These are phyloP conservation scores for Camponotus vicinus DNA, from an alignment of 1,140 invertebrate species.

Conservation along the genomic window DNA sequence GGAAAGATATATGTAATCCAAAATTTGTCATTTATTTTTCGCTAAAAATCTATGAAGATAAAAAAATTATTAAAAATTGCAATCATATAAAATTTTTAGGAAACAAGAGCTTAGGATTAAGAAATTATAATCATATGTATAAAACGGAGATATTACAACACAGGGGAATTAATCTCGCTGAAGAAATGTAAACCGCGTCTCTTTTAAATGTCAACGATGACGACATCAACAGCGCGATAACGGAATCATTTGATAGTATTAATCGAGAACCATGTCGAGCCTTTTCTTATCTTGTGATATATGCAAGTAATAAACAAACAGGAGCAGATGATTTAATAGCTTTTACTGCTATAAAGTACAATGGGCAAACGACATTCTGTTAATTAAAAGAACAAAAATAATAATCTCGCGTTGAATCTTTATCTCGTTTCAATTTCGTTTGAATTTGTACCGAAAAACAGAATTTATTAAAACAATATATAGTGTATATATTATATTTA, in stretches of 20 bases:
- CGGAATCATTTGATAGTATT: slow-evolving; percentile 7
- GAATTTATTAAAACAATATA: background rate
- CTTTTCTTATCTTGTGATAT: background rate
- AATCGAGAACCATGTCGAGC: background rate
- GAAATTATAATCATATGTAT: background rate
- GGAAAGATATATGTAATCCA: background rate
- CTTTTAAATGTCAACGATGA: slow-evolving; percentile 33
- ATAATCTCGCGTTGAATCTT: background rate
- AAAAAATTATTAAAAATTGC: background rate
- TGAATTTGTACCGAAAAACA: background rate
- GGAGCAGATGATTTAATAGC: background rate
- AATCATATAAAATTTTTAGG: background rate
- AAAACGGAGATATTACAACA: background rate
- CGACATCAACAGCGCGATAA: slow-evolving; percentile 20
- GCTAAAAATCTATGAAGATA: background rate
- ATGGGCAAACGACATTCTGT: background rate
- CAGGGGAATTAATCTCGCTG: background rate
- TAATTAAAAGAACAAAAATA: background rate
- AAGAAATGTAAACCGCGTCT: slow-evolving; percentile 2
- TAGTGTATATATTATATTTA: background rate
- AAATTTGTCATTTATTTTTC: background rate
- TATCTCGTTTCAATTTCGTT: too few species aligned
- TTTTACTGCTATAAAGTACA: background rate
- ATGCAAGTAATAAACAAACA: slow-evolving; percentile 4
- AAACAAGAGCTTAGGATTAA: background rate